phyloP scores from a whole-genome alignment of 2,888 invertebrate genomes.

The Andrena chrysosceles region DNA sequence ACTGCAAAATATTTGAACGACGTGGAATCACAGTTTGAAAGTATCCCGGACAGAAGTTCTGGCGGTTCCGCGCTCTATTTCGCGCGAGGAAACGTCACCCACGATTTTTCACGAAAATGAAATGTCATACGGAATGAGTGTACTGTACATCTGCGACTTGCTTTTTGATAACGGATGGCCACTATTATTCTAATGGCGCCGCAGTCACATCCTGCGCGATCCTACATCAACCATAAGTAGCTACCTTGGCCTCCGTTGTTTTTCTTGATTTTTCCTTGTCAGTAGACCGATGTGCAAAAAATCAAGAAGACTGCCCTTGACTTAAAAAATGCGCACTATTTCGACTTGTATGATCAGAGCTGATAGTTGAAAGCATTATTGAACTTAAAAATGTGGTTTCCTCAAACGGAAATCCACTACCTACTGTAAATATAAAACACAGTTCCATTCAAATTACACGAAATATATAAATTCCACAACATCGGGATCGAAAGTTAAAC shows the following conservation, averaged over 20 bases:
- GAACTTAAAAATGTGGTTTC: too few relatives aligned
- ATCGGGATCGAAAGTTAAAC: too few relatives aligned
- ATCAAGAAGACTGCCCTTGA: background rate
- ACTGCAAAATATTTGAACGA: conserved; percentile 59
- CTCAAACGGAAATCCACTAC: too few relatives aligned
- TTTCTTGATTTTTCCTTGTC: conserved; percentile 20
- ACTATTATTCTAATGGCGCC: conserved; percentile 68
- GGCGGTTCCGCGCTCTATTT: conserved; percentile 65
- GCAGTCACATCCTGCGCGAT: conserved; percentile 64
- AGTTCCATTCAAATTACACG: too few relatives aligned
- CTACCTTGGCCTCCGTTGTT: conserved; percentile 45
- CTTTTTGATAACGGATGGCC: conserved; percentile 68
- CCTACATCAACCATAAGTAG: conserved; percentile 66
- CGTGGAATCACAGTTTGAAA: conserved; percentile 64
- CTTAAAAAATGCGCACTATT: background rate
- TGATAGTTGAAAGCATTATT: background rate
- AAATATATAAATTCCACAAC: too few relatives aligned
- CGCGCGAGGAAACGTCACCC: conserved; percentile 53
- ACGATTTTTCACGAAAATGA: conserved; percentile 71
- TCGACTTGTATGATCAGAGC: background rate
- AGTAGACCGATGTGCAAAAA: background rate
- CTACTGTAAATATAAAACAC: too few relatives aligned
- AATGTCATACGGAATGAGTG: conserved; percentile 71
- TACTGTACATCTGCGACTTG: conserved; percentile 67
- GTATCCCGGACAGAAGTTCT: conserved; percentile 55